A percentile compares a stretch with the other conserved stretches of the same genome.
Evolutionary conservation across 1,140 invertebrate species (phyloP).

Genomic region (Drosophila nikananu): DNA sequence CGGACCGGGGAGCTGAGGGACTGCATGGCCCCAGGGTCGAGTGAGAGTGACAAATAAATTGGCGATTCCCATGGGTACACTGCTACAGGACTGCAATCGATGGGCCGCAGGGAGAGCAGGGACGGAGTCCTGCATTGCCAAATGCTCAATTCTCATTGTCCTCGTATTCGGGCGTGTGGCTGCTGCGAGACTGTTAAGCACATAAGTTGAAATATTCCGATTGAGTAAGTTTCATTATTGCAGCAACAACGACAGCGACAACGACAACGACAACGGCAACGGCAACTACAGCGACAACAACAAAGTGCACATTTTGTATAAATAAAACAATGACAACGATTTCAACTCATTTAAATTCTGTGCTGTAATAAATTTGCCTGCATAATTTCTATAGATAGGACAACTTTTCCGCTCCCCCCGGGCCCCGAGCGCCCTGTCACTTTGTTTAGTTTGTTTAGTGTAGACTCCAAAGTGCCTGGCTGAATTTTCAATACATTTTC

Average conservation of each 20-base stretch:
- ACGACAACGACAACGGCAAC: conserved; percentile 52
- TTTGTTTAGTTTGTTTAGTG: conserved; percentile 58
- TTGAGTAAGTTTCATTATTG: conserved; percentile 82
- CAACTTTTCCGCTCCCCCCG: conserved; percentile 1
- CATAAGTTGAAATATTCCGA: conserved; percentile 84
- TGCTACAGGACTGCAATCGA: conserved; percentile 12
- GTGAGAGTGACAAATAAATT: conserved; percentile 79
- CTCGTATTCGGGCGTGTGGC: conserved; percentile 39
- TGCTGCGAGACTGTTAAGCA: conserved; percentile 65
- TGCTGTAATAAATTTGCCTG: conserved; percentile 78
- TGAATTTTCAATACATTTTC: conserved; percentile 64
- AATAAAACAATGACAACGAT: conserved; percentile 82
- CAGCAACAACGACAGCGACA: conserved; percentile 52
- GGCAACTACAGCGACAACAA: conserved; percentile 35
- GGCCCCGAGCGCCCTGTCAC: conserved; percentile 5
- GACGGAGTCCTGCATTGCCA: conserved; percentile 62
- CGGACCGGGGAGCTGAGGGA: conserved; percentile 43
- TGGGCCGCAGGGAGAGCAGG: not conserved
- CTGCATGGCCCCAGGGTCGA: conserved; percentile 40
- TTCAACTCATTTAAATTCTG: conserved; percentile 83
- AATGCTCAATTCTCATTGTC: conserved; percentile 78
- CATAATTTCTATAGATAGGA: conserved; percentile 77
- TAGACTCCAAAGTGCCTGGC: conserved; percentile 42
- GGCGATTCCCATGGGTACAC: conserved; percentile 76
- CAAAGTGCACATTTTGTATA: conserved; percentile 75